These are phyloP conservation scores for Sipha maydis DNA, from an alignment of 2,888 invertebrate genomes.

Conservation along the genomic window DNA sequence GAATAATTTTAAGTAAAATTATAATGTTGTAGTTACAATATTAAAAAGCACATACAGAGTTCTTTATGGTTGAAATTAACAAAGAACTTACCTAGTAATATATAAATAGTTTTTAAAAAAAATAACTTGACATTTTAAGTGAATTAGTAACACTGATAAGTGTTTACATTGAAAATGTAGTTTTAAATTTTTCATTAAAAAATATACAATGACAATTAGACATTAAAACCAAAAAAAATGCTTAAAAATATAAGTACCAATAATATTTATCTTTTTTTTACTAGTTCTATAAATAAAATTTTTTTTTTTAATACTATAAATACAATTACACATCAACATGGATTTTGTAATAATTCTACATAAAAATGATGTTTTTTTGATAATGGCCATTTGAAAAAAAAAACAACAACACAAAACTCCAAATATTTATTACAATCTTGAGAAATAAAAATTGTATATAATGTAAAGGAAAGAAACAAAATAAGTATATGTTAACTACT, in stretches of 20 bases:
- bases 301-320: slow-evolving; percentile 34
- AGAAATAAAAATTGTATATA: slow-evolving; percentile 16
- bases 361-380: background rate
- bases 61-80: background rate
- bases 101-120: background rate
- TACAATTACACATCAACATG: slow-evolving; percentile 16
- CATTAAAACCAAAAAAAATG: slow-evolving; percentile 27
- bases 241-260: slow-evolving; percentile 38
- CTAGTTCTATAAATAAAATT: slow-evolving; percentile 22
- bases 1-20: background rate
- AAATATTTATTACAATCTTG: slow-evolving; percentile 31
- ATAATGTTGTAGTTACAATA: background rate
- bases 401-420: background rate
- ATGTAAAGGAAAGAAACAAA: slow-evolving; percentile 30
- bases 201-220: slow-evolving; percentile 6
- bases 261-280: background rate
- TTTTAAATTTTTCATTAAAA: background rate
- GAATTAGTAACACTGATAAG: background rate
- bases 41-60: background rate
- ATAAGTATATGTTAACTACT: slow-evolving; percentile 46
- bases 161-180: background rate
- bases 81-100: background rate
- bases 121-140: background rate
- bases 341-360: slow-evolving; percentile 39
- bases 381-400: background rate